Percentiles rank a stretch among this genome's conserved stretches.
These are phyloP conservation scores for Heterocephalus glaber DNA, from an alignment of 2,113 vertebrate species.

Conservation along the genomic window DNA sequence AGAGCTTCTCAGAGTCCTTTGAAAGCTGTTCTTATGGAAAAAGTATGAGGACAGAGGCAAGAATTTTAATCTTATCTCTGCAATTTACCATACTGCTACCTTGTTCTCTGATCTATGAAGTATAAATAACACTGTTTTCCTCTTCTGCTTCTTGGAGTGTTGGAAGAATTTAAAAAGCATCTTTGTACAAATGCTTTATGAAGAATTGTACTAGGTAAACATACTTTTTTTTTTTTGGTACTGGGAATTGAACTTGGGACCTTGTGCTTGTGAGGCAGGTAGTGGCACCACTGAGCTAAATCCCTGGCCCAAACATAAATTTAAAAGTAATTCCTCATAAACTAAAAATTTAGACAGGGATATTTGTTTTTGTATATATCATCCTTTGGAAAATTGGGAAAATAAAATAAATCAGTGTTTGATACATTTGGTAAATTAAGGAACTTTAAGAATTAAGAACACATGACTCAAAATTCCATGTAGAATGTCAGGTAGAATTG, in stretches of 20 bases:
- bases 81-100: not conserved
- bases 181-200: not conserved
- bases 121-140: not conserved
- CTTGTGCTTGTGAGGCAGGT: too few species aligned
- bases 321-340: not conserved
- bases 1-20: not conserved
- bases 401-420: slow-evolving; percentile 19
- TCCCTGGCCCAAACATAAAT: not conserved
- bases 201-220: not conserved
- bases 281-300: too few species aligned
- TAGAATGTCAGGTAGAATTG: not conserved
- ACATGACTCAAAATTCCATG: not conserved
- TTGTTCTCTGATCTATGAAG: not conserved
- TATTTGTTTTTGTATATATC: not conserved
- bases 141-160: not conserved
- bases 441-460: not conserved
- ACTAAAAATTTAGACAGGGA: not conserved
- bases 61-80: not conserved
- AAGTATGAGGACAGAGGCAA: not conserved
- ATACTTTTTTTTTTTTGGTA: too few species aligned
- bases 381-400: not conserved
- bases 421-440: not conserved
- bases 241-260: too few species aligned
- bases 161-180: not conserved
- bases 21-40: not conserved